Evolutionary conservation across 2,113 vertebrate genomes (phyloP).

Genomic region (Indri indri): DNA sequence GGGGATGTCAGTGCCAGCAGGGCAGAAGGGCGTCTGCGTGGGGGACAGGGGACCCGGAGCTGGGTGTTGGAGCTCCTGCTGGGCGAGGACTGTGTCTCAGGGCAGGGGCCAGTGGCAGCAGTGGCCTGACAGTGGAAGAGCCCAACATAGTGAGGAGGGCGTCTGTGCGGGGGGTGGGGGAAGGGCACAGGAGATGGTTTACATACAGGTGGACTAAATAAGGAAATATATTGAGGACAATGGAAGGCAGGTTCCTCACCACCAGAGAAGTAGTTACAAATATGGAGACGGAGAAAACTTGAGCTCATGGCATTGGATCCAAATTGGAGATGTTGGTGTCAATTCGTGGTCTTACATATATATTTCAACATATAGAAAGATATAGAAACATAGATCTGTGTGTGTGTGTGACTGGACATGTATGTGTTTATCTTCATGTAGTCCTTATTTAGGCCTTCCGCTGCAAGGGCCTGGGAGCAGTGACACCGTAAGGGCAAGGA

Average conservation of each 20-base stretch:
- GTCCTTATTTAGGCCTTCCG: neutral
- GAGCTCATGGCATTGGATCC: neutral
- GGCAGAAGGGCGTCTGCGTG: neutral
- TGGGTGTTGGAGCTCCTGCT: neutral
- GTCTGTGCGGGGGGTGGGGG: accelerated
- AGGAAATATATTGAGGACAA: neutral
- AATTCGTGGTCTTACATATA: neutral
- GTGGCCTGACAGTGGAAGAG: neutral
- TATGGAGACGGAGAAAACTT: neutral
- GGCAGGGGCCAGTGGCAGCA: neutral
- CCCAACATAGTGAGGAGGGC: neutral
- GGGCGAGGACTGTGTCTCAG: neutral
- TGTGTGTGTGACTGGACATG: neutral
- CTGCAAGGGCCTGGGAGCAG: neutral
- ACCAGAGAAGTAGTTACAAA: neutral
- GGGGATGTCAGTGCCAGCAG: neutral
- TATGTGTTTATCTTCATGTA: neutral
- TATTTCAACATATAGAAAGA: neutral
- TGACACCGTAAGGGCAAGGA: neutral
- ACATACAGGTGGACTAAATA: no score
- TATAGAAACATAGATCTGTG: neutral
- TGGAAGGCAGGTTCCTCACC: neutral
- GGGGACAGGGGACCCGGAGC: neutral
- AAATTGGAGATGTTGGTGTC: neutral
- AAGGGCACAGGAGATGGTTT: accelerated